Percentiles rank a stretch among this genome's conserved stretches.
phyloP scores from a whole-genome alignment of 2,113 vertebrate genomes.

The Acrocephalus arundinaceus region DNA sequence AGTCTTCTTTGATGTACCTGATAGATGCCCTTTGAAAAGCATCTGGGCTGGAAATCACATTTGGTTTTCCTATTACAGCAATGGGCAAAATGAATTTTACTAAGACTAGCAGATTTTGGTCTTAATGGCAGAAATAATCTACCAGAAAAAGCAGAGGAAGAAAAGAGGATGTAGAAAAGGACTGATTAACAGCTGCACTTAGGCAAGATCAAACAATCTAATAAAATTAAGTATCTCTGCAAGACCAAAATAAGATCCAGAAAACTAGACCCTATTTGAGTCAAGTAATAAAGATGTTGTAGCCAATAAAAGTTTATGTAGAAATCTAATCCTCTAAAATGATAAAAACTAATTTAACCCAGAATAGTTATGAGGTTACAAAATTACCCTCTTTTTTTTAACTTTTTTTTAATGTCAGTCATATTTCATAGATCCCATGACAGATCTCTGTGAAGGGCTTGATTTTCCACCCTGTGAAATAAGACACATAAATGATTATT shows the following conservation, averaged over 20 bases:
- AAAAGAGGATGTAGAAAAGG: background rate
- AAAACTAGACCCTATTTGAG: background rate
- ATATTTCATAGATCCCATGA: background rate
- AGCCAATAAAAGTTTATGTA: slow-evolving; percentile 32
- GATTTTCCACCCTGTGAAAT: background rate
- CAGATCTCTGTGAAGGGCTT: background rate
- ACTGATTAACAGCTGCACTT: slow-evolving; percentile 40
- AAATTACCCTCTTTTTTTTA: background rate
- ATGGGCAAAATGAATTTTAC: background rate
- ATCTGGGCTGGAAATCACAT: background rate
- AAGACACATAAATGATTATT: background rate
- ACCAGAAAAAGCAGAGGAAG: background rate
- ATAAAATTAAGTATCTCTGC: slow-evolving; percentile 45
- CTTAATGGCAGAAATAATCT: background rate
- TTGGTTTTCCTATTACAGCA: background rate
- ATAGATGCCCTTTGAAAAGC: background rate
- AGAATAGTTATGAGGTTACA: background rate
- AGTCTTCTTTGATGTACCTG: background rate
- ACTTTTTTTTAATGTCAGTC: background rate
- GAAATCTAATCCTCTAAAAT: background rate
- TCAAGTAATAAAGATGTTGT: background rate
- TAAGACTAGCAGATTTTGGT: background rate
- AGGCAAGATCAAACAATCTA: slow-evolving; percentile 23
- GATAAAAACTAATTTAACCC: slow-evolving; percentile 31
- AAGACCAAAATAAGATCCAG: slow-evolving; percentile 18